Evolutionary conservation across 2,797 vertebrate genomes (phyloP), one percentile per base, ranked within the genome.

Genomic region (Microctenopoma steveboyesi): DNA sequence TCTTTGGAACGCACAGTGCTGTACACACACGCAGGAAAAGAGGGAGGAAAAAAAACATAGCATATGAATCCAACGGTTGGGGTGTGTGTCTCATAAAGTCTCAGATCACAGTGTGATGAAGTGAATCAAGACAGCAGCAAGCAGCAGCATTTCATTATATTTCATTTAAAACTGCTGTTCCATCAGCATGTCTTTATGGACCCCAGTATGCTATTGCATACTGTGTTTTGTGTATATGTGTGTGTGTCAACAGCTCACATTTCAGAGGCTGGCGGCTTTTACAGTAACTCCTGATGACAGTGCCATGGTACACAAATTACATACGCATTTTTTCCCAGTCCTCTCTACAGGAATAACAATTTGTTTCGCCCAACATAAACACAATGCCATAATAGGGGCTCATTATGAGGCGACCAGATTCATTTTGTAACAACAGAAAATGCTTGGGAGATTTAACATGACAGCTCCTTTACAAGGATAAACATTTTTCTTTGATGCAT

Each of bases 391-490:
- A 88, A 91, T 85, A 91, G 86, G 78, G 59, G 78, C 81, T 87
- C 85, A 84, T 92, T 90, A 89, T 85, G 79, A 90, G 76, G 86
- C 74, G 75, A 84, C 85, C 81, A 81, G 81, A 91, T 91, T 87
- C 66, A 76, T 82, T 88, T 87, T 72, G 80, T 71, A 87, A 86
- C 54, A 60, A 75, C 72, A 85, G 83, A 91, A 86, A 81, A 85
- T 51, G 43, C 76, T 82, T 50, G 45, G 55, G 75, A 86, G 85
- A 84, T 87, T 90, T 88, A 87, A 89, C 76, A 75, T 90, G 90
- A 91, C 85, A 91, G 79, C 65, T 80, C 61, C 74, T 90, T 83
- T 39, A 71, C 70, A 67, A 82, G 81, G 79, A 86, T 86, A 88
- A 85, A 91, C 87, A 89, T 88, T 90, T 91, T 75, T 74, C 77